Conservation (phyloP, 2,113 vertebrate species). For the Naja naja region DNA sequence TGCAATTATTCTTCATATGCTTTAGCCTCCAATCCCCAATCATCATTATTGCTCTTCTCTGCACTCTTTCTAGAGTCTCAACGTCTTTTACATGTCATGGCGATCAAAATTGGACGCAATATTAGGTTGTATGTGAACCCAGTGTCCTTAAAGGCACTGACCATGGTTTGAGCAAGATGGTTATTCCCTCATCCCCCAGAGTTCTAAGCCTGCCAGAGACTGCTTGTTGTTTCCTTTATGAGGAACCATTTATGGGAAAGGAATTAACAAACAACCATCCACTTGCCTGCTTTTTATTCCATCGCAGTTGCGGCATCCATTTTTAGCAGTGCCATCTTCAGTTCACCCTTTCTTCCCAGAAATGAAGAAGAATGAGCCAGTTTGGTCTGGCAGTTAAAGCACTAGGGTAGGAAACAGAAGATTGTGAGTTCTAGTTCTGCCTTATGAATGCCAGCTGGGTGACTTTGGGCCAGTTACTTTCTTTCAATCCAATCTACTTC, state of each 20-base stretch:
- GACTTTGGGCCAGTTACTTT: too few relatives aligned
- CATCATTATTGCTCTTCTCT: too few relatives aligned
- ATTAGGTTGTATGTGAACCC: not conserved
- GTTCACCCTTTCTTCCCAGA: not conserved
- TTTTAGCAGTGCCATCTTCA: not conserved
- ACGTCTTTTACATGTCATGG: not conserved
- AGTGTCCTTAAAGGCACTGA: not conserved
- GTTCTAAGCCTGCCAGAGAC: not conserved
- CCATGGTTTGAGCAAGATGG: not conserved
- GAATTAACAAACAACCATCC: not conserved
- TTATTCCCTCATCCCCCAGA: not conserved
- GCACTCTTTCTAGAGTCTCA: not conserved
- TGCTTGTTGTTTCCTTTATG: not conserved
- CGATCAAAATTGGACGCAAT: not conserved
- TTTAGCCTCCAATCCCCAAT: too few relatives aligned
- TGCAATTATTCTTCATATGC: too few relatives aligned
- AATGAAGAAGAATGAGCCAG: not conserved
- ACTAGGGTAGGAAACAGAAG: too few relatives aligned
- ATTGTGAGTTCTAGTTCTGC: too few relatives aligned
- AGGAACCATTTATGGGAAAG: not conserved
- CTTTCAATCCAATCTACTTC: not conserved
- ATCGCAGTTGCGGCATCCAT: not conserved
- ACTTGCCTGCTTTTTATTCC: not conserved
- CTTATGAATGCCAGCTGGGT: too few relatives aligned
- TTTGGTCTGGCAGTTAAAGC: too few relatives aligned